These are phyloP conservation scores for Bolinopsis microptera DNA, from an alignment of 37 sponge, comb jelly and placozoan species.

Conservation along the genomic window DNA sequence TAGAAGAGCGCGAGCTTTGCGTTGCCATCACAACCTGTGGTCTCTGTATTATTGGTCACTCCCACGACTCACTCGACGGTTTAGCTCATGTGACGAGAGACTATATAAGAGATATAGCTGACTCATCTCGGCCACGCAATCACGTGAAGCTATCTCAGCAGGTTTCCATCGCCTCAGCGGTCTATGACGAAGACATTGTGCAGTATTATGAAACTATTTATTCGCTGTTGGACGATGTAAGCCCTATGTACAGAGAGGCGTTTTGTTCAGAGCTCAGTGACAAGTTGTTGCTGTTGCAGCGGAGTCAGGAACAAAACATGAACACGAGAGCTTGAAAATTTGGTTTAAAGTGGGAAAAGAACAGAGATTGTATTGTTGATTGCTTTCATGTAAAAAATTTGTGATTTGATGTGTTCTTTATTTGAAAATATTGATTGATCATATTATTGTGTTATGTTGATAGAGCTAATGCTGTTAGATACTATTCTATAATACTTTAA, in stretches of 20 bases:
- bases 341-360: no score
- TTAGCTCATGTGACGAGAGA: constrained; percentile 13
- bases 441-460: no score
- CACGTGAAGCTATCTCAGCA: constrained; percentile 9
- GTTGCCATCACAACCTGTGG: background rate
- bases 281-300: background rate
- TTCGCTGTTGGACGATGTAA: constrained; percentile 20
- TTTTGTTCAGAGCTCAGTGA: constrained; percentile 31
- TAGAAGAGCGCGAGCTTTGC: background rate
- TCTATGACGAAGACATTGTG: background rate
- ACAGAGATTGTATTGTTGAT: no score
- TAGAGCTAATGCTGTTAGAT: no score
- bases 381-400: no score
- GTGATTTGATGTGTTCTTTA: no score
- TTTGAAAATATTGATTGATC: no score
- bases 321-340: no score
- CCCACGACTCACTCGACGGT: constrained; percentile 35
- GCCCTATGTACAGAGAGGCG: background rate
- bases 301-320: no score
- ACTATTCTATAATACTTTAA: no score
- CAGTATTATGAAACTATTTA: constrained; percentile 27
- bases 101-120: background rate
- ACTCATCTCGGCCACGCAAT: background rate
- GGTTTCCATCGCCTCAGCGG: background rate
- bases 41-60: constrained; percentile 11